These are phyloP conservation scores for Aplochiton taeniatus DNA, from an alignment of 2,797 vertebrate genomes.

Conservation along the genomic window DNA sequence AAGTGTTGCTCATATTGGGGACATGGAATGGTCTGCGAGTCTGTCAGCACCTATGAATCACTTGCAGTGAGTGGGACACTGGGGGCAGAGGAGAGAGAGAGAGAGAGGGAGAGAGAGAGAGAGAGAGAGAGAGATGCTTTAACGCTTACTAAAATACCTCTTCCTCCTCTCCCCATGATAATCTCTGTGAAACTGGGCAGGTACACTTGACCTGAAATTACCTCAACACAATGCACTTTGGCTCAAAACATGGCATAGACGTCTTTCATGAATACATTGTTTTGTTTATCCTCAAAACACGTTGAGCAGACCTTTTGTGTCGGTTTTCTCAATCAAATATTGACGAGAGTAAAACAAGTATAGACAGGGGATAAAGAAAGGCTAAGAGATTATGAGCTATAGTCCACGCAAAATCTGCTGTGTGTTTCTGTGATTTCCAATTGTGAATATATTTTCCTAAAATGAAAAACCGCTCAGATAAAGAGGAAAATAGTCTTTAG, in stretches of 20 bases:
- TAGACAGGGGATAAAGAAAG: no score
- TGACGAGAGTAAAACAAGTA: no score
- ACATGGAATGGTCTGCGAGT: slow-evolving; percentile 1
- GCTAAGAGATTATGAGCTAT: no score
- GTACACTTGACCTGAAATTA: not conserved
- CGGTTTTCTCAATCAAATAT: no score
- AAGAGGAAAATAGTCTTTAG: slow-evolving; percentile 16
- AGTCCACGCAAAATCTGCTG: no score
- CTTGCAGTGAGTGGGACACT: slow-evolving; percentile 8
- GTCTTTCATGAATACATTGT: not conserved
- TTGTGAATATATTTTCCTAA: no score
- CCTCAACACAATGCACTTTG: not conserved
- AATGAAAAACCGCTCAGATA: slow-evolving; percentile 8
- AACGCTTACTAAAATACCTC: slow-evolving; percentile 1
- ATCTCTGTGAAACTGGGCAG: not conserved
- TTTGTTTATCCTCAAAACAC: no score
- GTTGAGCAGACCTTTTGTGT: no score
- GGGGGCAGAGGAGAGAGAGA: slow-evolving; percentile 21
- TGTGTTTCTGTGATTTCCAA: no score
- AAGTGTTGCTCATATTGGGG: slow-evolving; percentile 37
- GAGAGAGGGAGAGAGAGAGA: not conserved
- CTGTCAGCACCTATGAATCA: slow-evolving; percentile 25
- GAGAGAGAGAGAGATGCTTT: slow-evolving; percentile 31
- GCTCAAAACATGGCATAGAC: not conserved
- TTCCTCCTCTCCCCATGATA: not conserved